These are phyloP conservation scores for Aelia acuminata DNA, from an alignment of 2,888 invertebrate species.

Conservation along the genomic window DNA sequence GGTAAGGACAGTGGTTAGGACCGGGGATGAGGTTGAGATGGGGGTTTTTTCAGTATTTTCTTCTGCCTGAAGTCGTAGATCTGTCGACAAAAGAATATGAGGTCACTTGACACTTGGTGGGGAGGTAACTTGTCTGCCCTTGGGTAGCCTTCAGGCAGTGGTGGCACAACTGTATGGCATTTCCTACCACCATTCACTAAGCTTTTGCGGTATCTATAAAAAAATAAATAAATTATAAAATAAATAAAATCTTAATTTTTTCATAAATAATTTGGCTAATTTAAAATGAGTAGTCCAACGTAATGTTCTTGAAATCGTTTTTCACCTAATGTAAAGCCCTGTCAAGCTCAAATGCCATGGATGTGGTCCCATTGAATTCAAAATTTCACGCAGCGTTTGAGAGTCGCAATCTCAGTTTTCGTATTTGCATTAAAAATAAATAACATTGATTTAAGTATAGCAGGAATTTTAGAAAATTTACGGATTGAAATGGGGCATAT, in stretches of 20 bases:
- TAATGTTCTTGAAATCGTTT: no score
- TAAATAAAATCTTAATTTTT: background rate
- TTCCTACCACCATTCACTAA: conserved; percentile 76
- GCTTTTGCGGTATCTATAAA: conserved; percentile 85
- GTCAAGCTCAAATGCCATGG: no score
- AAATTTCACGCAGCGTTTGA: no score
- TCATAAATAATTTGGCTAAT: background rate
- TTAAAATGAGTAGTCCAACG: no score
- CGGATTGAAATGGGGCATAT: no score
- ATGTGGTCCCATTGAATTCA: no score
- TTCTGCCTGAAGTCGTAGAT: conserved; percentile 96
- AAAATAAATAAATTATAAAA: conserved; percentile 51
- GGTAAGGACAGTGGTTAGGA: conserved; percentile 32
- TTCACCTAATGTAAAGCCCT: no score
- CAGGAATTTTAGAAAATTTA: no score
- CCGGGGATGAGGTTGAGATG: conserved; percentile 33
- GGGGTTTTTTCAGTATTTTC: conserved; percentile 70
- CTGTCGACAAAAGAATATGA: conserved; percentile 94
- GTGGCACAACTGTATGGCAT: conserved; percentile 71
- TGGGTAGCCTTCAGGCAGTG: conserved; percentile 76
- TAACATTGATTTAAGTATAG: no score
- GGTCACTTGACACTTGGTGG: conserved; percentile 80
- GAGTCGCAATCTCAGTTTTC: no score
- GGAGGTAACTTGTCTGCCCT: conserved; percentile 75
- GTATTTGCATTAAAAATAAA: no score